Base-by-base conservation (phyloP, 1,140 invertebrate species). In the Steinernema khuongi region DNA sequence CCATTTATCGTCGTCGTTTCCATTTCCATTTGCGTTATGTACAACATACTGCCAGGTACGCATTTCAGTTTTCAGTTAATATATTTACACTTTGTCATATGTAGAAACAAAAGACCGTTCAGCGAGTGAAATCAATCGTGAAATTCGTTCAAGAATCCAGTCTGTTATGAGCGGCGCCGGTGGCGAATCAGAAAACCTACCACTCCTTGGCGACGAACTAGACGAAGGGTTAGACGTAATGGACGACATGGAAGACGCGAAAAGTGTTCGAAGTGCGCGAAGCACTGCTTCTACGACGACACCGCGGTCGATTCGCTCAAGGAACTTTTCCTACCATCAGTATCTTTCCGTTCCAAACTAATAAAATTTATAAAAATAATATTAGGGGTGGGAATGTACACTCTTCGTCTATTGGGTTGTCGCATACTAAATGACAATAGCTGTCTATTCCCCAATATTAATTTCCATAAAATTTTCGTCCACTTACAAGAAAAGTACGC, bases 1-100 rank as follows among this genome's bases (percentile, higher is more conserved):
- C 82, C 82, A 0, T 83, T 83, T 68, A 85, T 83, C 66, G 68
- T 83, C 19, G 74, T 81, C n/a, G 79, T 75, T 72, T 70, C 60
- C 29, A 67, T 79, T 7, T 79, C 71, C 14, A 82, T 81, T 22
- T 71, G 80, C 50, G 70, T 79, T 44, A 73, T 83, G 4, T 85
- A 83, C 29, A 75, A 74, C 29, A 44, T 83, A 1, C 70, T 83
- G 18, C 82, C 82, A 67, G 82, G 81, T 82, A 75, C 31, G 0
- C n/a, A n/a, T n/a, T n/a, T 72, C 22, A 29, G 7, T 73, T 28
- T 1, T 7, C 26, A 26, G n/a, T 72, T 18, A n/a, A 33, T 36
- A n/a, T 18, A 0, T 41, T 41, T 41, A 41, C 26, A 14, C 50
- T 7, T 26, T 60, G n/a, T 26, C 50, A 41, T 11, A n/a, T 60